Base-by-base conservation (phyloP, 2,888 invertebrate genomes). In the Athrips mouffetella region DNA sequence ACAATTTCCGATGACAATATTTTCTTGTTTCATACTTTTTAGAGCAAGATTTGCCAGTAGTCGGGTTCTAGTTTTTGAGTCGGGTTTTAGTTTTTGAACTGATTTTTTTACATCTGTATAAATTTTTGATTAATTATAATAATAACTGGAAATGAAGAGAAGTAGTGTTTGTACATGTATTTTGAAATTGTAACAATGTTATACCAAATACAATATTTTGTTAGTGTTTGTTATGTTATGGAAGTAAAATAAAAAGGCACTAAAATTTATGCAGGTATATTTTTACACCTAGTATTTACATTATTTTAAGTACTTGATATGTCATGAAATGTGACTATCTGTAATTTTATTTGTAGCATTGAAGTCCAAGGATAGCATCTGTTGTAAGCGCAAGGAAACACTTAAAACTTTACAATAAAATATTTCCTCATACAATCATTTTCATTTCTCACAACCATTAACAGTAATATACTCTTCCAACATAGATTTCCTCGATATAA, bases 401-500 rank as follows among this genome's bases (percentile, higher is more conserved):
- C 23, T n/a, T 15, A 10, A 20, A 20, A 20, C 15, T n/a, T 21
- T 21, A 39, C 20, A 20, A 21, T 37, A 1, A 2, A 18, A 39
- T n/a, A 23, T 20, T 39, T 20, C 5, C 25, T 25, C 23, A 18
- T 37, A 20, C n/a, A 21, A 2, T 39, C 23, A 4, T 23, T n/a
- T n/a, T 20, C 2, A 23, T n/a, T 23, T n/a, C 4, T 46, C 46
- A 46, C 46, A 46, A 46, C 45, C 45, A 25, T 46, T 16, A 33
- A 21, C 33, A 33, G 6, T 16, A 18, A 31, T 27, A 37, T 29
- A 31, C 21, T 23, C 4, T 2, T 23, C 30, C 16, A 18, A 16
- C 10, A 27, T 42, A 16, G 15, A 29, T 18, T 33, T 16, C 20
- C n/a, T 16, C 20, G 11, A 37, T 15, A 11, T 25, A 27, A 33